phyloP scores from a whole-genome alignment of 2,113 vertebrate genomes.

The Emydocephalus ijimae region DNA sequence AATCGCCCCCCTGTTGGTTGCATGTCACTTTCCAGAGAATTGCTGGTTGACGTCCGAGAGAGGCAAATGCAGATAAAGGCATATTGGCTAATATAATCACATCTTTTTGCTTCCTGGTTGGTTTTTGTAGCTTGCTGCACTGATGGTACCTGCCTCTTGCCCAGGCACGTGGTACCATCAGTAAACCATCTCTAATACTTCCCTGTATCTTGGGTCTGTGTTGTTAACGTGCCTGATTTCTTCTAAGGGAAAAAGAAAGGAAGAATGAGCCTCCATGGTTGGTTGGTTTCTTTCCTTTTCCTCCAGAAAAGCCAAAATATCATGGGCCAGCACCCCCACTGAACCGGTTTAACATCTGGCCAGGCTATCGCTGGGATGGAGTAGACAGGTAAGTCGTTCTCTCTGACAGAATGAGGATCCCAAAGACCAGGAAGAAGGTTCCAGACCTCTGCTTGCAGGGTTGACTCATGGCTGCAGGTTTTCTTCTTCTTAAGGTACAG shows the following conservation, averaged over 20 bases:
- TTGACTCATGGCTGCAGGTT: neutral
- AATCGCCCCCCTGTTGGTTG: neutral
- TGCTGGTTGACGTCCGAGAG: too few relatives aligned
- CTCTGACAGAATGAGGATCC: accelerated
- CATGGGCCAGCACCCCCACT: slow-evolving; percentile 86
- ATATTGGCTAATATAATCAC: neutral
- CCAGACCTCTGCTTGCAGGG: too few relatives aligned
- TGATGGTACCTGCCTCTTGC: too few relatives aligned
- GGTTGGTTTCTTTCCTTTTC: neutral
- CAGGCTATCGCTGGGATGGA: slow-evolving; percentile 95
- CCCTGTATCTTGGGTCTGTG: neutral
- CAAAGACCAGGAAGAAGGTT: neutral
- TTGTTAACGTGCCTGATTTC: accelerated
- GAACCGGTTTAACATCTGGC: slow-evolving; percentile 90
- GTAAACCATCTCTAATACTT: neutral
- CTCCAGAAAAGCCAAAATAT: slow-evolving; percentile 83
- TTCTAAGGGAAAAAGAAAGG: accelerated
- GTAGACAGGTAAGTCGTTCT: slow-evolving; percentile 81
- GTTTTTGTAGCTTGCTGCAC: too few relatives aligned
- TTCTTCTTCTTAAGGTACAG: neutral
- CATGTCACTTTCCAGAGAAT: neutral
- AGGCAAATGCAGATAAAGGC: neutral
- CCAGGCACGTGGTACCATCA: neutral
- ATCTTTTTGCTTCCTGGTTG: neutral
- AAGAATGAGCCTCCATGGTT: neutral